Evolutionary conservation across 2,888 invertebrate species (phyloP).

Genomic region (Orthosia gothica): DNA sequence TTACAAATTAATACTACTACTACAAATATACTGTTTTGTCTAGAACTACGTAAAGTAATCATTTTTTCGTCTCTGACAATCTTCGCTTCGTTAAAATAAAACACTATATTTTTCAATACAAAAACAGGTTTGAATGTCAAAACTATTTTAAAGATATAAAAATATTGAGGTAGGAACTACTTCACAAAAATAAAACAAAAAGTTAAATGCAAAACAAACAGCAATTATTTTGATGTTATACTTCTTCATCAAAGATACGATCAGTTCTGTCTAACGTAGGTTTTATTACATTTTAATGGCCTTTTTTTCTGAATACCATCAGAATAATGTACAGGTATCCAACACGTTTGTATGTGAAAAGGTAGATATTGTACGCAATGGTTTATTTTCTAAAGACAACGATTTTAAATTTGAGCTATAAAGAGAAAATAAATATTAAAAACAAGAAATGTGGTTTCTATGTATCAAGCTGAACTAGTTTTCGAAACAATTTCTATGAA

Average conservation of each 20-base stretch:
- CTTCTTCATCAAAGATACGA: conserved; percentile 17
- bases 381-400: not conserved
- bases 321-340: not conserved
- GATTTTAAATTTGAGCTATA: not conserved
- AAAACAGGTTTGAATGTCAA: not conserved
- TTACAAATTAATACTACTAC: too few species aligned
- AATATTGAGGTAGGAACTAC: not conserved
- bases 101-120: too few species aligned
- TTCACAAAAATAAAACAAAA: not conserved
- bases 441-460: not conserved
- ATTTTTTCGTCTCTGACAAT: too few species aligned
- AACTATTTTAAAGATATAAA: not conserved
- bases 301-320: conserved; percentile 17
- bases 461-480: not conserved
- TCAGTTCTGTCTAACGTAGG: not conserved
- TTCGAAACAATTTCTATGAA: not conserved
- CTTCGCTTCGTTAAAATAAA: too few species aligned
- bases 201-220: not conserved
- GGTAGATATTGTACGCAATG: not conserved
- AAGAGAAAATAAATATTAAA: not conserved
- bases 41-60: too few species aligned
- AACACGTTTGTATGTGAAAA: not conserved
- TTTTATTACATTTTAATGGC: conserved; percentile 41
- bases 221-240: conserved; percentile 11
- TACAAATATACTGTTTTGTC: too few species aligned